Percentiles rank a stretch among this genome's conserved stretches.
phyloP scores from a whole-genome alignment of 2,113 vertebrate species.

The Thalassarche chlororhynchos region DNA sequence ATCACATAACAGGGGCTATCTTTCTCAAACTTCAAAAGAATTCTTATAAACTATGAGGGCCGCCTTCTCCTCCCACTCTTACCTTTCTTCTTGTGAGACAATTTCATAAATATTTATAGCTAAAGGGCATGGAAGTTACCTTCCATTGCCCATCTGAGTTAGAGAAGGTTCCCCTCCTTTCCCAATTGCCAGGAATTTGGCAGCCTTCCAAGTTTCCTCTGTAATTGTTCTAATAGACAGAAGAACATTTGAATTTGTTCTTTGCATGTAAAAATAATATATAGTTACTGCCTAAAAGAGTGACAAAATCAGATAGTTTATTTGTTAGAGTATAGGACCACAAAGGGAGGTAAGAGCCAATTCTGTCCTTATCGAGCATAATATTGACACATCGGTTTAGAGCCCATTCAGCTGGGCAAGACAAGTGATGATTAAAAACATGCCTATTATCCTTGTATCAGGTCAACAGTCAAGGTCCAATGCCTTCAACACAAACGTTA shows the following conservation, averaged over 20 bases:
- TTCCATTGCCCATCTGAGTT: background rate
- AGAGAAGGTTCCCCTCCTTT: background rate
- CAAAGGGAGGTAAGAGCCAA: background rate
- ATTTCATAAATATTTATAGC: constrained; percentile 42
- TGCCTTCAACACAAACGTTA: background rate
- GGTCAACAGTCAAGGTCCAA: constrained; percentile 6
- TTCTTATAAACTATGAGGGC: background rate
- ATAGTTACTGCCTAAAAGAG: background rate
- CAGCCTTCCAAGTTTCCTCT: background rate
- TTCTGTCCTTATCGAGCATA: background rate
- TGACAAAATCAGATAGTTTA: background rate
- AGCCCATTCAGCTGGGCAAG: background rate
- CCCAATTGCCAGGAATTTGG: background rate
- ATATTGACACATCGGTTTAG: background rate
- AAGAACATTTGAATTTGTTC: background rate
- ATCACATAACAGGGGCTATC: background rate
- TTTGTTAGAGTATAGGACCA: background rate
- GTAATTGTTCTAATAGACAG: background rate
- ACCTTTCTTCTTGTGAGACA: background rate
- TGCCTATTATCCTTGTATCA: background rate
- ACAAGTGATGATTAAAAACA: constrained; percentile 12
- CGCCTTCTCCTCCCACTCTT: background rate
- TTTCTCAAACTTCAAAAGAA: constrained; percentile 4
- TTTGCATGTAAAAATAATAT: background rate
- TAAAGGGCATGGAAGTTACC: background rate